These are phyloP conservation scores for Synergus gifuensis DNA, from an alignment of 2,888 invertebrate genomes.

Conservation along the genomic window DNA sequence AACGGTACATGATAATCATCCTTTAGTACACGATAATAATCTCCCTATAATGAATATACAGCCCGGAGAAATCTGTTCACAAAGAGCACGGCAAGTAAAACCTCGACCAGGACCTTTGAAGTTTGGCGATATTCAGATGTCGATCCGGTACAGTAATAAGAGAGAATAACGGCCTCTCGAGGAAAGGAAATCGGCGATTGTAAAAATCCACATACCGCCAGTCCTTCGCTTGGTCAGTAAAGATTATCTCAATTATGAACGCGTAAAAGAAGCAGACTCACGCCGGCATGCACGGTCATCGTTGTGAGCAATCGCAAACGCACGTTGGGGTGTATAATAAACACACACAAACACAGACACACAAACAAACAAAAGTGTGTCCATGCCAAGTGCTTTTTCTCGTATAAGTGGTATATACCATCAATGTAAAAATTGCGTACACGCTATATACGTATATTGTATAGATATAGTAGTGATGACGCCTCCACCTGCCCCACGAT, in stretches of 20 bases:
- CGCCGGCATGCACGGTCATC: constrained; percentile 68
- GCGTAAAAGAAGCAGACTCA: constrained; percentile 74
- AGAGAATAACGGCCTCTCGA: constrained; percentile 59
- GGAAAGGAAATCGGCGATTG: constrained; percentile 66
- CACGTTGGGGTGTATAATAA: constrained; percentile 35
- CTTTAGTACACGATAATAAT: constrained; percentile 44
- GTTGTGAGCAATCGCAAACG: constrained; percentile 59
- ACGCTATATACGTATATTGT: neutral
- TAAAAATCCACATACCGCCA: constrained; percentile 71
- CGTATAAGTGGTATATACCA: neutral
- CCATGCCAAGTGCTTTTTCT: neutral
- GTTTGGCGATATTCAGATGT: constrained; percentile 55
- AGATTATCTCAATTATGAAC: constrained; percentile 75
- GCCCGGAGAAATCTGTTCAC: constrained; percentile 17
- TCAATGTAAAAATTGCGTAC: neutral
- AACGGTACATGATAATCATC: constrained; percentile 49
- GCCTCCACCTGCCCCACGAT: constrained; percentile 67
- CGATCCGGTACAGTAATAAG: constrained; percentile 51
- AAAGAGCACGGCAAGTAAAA: constrained; percentile 14
- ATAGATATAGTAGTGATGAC: constrained; percentile 56
- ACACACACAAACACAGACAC: constrained; percentile 46
- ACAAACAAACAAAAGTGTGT: constrained; percentile 49
- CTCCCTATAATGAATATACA: constrained; percentile 27
- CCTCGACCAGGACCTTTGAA: constrained; percentile 32
- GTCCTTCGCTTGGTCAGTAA: constrained; percentile 62